Conservation (phyloP, 2,797 vertebrate species). For the Pipistrellus kuhlii region DNA sequence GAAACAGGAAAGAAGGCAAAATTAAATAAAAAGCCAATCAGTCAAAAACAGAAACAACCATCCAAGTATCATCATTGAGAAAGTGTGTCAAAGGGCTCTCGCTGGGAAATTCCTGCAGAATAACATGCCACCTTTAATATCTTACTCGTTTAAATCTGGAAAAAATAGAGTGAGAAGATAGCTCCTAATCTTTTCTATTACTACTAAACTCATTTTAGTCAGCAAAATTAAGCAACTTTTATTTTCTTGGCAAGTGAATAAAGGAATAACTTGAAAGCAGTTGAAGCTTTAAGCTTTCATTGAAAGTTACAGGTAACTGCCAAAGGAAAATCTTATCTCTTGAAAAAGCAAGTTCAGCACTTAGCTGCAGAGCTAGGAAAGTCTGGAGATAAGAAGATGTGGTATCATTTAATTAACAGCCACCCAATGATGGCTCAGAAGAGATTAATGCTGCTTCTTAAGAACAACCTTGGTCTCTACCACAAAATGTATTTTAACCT, state of each 20-base stretch:
- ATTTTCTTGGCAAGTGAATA: constrained; percentile 74
- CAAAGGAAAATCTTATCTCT: constrained; percentile 84
- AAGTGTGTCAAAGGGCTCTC: background rate
- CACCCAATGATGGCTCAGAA: constrained; percentile 73
- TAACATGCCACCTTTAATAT: constrained; percentile 12
- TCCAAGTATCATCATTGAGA: background rate
- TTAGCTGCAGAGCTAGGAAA: constrained; percentile 69
- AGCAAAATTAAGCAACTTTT: constrained; percentile 78
- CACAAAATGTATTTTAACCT: constrained; percentile 27
- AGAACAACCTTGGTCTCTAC: constrained; percentile 64
- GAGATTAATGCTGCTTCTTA: constrained; percentile 79
- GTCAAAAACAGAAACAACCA: constrained; percentile 7
- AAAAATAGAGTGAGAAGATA: constrained; percentile 57
- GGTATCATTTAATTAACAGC: constrained; percentile 85
- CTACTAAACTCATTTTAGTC: constrained; percentile 74
- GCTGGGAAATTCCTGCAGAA: background rate
- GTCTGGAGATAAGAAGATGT: constrained; percentile 80
- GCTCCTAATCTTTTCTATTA: constrained; percentile 70
- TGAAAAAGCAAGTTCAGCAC: constrained; percentile 81
- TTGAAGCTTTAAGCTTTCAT: constrained; percentile 77
- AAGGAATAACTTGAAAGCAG: constrained; percentile 65
- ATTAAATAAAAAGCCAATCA: constrained; percentile 13
- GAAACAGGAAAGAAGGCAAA: background rate
- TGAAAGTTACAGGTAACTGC: constrained; percentile 78
- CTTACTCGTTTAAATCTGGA: background rate